phyloP scores from a whole-genome alignment of 2,797 vertebrate species.

The Myoxocephalus aenaeus region DNA sequence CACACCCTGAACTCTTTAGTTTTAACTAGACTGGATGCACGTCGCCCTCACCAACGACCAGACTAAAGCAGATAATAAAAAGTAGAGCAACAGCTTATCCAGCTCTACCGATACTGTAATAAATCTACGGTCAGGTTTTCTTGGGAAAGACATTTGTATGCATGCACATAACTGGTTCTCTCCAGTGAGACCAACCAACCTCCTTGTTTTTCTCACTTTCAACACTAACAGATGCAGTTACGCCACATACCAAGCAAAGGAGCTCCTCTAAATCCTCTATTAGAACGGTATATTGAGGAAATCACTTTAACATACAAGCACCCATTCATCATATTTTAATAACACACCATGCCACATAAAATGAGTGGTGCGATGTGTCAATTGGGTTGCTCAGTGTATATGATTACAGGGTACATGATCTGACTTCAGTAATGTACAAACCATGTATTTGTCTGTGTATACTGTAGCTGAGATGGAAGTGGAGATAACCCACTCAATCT shows the following conservation, averaged over 20 bases:
- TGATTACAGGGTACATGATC: constrained; percentile 1
- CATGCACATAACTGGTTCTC: constrained; percentile 31
- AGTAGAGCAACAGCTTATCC: constrained; percentile 22
- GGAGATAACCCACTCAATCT: not conserved
- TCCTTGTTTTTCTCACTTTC: constrained; percentile 6
- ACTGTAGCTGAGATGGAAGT: not conserved
- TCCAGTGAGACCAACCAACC: constrained; percentile 29
- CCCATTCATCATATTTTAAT: constrained; percentile 45
- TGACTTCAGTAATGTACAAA: not conserved
- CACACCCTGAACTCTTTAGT: not conserved
- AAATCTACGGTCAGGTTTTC: constrained; percentile 36
- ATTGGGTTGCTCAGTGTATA: not conserved
- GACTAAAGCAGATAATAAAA: constrained; percentile 16
- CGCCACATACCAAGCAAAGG: not conserved
- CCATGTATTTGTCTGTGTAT: not conserved
- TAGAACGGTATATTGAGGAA: not conserved
- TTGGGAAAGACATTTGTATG: constrained; percentile 22
- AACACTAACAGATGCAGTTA: constrained; percentile 30
- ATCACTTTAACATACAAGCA: constrained; percentile 6
- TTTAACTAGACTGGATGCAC: not conserved
- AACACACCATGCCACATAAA: constrained; percentile 7
- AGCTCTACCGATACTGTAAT: constrained; percentile 8
- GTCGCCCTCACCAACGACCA: constrained; percentile 1
- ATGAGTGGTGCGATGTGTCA: not conserved
- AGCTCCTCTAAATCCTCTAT: constrained; percentile 17